Base-by-base conservation (phyloP, 2,797 vertebrate species). In the Dromococcyx pavoninus region DNA sequence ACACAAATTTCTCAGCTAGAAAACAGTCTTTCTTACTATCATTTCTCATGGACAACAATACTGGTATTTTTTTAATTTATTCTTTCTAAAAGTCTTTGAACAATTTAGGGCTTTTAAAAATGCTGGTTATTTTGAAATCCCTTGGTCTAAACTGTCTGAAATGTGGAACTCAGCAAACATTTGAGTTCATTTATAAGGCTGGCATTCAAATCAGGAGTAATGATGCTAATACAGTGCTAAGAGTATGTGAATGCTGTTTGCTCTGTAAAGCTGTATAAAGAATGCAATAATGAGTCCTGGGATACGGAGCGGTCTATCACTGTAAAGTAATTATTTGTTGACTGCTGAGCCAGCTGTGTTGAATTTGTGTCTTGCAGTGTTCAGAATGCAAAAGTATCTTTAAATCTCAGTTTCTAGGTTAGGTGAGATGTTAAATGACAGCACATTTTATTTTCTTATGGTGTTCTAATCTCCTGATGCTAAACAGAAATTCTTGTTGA, bases 281-380 rank as follows among this genome's bases (percentile, higher is more conserved):
- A 84, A 89, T 94, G 48, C 78, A 91, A 11, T 69, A 88, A 76
- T 61, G 65, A 93, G 61, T 46, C 62, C 71, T 78, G 71, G 75
- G 71, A 88, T 74, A 83, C 37, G 77, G 73, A 89, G 79, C 60
- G 91, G 73, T 95, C 67, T 88, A 60, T 91, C 80, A 90, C 60
- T 84, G 33, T 90, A 73, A 86, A 81, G 73, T 67, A 93, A 91
- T 93, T 95, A 91, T 84, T 77, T 79, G 65, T 87, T 92, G 93
- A 85, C 83, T 88, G 83, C 88, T 93, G 88, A 95, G 61, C 79
- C 94, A 91, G 89, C 92, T 95, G 92, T 86, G 67, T 70, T 91
- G 88, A 88, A 88, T 92, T 91, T 95, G 56, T 4, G 2, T 89
- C 54, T 94, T 70, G 60, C 66, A 88, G 61, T 71, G 54, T 48